A percentile compares a stretch with the other conserved stretches of the same genome.
phyloP scores from a whole-genome alignment of 2,888 invertebrate species.

The Drosophila acutilabella region DNA sequence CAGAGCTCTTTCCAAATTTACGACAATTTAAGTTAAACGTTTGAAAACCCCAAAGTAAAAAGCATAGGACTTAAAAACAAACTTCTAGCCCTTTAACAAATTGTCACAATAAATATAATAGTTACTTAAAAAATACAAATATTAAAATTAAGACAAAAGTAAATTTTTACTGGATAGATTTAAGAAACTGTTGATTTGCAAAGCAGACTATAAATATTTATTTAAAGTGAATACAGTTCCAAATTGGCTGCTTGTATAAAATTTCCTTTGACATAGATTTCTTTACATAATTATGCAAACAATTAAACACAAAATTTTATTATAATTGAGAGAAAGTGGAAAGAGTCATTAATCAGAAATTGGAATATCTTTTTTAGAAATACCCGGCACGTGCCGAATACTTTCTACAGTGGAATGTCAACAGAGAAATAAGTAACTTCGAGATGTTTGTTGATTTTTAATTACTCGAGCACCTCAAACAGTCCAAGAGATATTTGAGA shows the following conservation, averaged over 20 bases:
- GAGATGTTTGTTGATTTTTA: slow-evolving; percentile 67
- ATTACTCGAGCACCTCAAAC: slow-evolving; percentile 58
- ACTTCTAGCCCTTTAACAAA: not conserved
- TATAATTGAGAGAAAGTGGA: not conserved
- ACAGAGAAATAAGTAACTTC: slow-evolving; percentile 6
- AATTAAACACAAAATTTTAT: not conserved
- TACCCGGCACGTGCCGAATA: slow-evolving; percentile 31
- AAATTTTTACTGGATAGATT: too few species aligned
- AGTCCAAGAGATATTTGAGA: slow-evolving; percentile 43
- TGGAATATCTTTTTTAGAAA: not conserved
- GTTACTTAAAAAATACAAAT: not conserved
- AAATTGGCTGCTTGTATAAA: too few species aligned
- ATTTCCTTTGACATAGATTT: too few species aligned
- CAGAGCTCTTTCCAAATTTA: slow-evolving; percentile 53
- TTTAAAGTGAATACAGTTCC: too few species aligned
- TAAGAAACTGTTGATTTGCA: too few species aligned
- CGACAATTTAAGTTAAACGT: slow-evolving; percentile 69
- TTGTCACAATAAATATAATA: not conserved
- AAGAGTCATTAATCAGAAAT: slow-evolving; percentile 8
- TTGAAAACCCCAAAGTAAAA: slow-evolving; percentile 14
- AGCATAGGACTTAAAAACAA: not conserved
- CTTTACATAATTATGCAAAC: not conserved
- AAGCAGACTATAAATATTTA: too few species aligned
- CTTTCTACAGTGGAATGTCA: slow-evolving; percentile 35
- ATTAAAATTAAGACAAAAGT: not conserved